Conservation (phyloP, 2,797 vertebrate genomes). For the Gallirallus australis region DNA sequence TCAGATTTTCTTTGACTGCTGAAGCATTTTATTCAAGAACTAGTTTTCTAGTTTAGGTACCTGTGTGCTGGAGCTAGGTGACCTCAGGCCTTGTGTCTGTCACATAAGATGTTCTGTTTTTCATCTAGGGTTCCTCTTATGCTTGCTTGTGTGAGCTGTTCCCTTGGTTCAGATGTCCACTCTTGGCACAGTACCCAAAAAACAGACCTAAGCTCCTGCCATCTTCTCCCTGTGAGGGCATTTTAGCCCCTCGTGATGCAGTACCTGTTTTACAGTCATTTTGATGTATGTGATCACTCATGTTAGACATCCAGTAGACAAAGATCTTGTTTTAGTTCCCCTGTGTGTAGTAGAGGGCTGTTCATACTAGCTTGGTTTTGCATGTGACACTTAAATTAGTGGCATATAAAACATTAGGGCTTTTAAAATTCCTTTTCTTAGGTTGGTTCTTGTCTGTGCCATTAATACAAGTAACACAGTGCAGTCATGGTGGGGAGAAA, state of each 20-base stretch:
- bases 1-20: not conserved
- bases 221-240: not conserved
- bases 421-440: not conserved
- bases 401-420: not conserved
- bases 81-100: not conserved
- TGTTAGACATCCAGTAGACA: not conserved
- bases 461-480: not conserved
- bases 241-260: fast-evolving
- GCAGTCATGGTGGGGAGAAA: fast-evolving
- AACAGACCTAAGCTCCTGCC: not conserved
- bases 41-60: not conserved
- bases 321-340: not conserved
- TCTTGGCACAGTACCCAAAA: not conserved
- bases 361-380: not conserved
- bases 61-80: not conserved
- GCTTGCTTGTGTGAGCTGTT: not conserved
- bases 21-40: not conserved
- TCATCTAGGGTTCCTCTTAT: not conserved
- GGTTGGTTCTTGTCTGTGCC: not conserved
- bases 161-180: not conserved
- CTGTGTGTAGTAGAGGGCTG: not conserved
- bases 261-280: not conserved
- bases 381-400: not conserved
- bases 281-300: not conserved
- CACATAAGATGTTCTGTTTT: not conserved